These are phyloP conservation scores for Eupeodes latifasciatus DNA, from an alignment of 2,888 invertebrate species.

Conservation along the genomic window DNA sequence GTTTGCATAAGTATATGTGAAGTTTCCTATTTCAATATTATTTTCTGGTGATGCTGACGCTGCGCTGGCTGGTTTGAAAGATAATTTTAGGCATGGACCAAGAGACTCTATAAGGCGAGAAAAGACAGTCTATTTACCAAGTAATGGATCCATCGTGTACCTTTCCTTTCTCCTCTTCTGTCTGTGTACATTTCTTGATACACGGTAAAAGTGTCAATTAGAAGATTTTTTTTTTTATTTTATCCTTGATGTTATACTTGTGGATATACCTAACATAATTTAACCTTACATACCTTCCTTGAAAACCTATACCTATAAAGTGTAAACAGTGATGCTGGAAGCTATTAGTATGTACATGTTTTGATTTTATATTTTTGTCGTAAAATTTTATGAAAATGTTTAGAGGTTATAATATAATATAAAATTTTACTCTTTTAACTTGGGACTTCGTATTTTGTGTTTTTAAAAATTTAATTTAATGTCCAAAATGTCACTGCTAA, in stretches of 20 bases:
- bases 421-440: conserved; percentile 18
- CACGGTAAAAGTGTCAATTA: conserved; percentile 51
- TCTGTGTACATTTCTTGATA: background rate
- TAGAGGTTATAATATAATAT: conserved; percentile 11
- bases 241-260: background rate
- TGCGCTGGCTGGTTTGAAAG: conserved; percentile 9
- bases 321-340: background rate
- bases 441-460: background rate
- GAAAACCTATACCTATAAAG: no score
- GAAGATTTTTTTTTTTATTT: conserved; percentile 29
- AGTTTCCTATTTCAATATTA: background rate
- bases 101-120: no score
- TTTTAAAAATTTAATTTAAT: conserved; percentile 23
- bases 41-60: background rate
- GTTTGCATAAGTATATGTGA: background rate
- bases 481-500: conserved; percentile 11
- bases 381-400: conserved; percentile 13
- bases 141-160: conserved; percentile 40
- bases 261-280: no score
- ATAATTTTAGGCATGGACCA: conserved; percentile 45
- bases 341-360: background rate
- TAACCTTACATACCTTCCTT: background rate
- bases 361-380: conserved; percentile 16
- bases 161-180: background rate
- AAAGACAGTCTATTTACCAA: background rate